These are phyloP conservation scores for Zhengitettix transpicula DNA, from an alignment of 2,888 invertebrate genomes.

Conservation along the genomic window DNA sequence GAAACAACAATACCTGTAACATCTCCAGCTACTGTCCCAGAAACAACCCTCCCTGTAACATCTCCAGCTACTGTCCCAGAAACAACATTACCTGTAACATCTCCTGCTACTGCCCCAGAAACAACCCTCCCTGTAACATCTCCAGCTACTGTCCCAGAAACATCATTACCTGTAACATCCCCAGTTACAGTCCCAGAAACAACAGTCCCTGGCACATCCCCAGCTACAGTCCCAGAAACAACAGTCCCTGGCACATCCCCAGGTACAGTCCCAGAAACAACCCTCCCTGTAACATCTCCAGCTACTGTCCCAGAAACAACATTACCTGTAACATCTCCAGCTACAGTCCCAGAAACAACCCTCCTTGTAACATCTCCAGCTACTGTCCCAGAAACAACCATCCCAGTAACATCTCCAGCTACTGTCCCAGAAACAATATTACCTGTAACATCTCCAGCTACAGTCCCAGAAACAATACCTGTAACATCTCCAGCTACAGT, in stretches of 20 bases:
- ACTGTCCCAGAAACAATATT: not conserved
- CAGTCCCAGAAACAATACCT: not conserved
- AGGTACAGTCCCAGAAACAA: not conserved
- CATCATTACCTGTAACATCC: not conserved
- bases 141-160: not conserved
- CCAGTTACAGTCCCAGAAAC: conserved; percentile 6
- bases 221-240: no score
- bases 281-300: not conserved
- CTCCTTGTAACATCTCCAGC: conserved; percentile 5
- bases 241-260: not conserved
- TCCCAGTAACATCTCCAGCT: no score
- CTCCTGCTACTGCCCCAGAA: not conserved
- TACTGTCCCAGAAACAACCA: not conserved
- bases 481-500: not conserved
- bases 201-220: no score
- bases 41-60: not conserved
- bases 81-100: not conserved
- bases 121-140: not conserved
- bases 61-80: not conserved
- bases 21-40: no score
- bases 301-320: not conserved
- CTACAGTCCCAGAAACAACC: not conserved
- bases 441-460: not conserved
- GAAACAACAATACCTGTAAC: not conserved
- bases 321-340: not conserved